Base-by-base conservation (phyloP, 2,888 invertebrate species). In the Ferdinandea cuprea region DNA sequence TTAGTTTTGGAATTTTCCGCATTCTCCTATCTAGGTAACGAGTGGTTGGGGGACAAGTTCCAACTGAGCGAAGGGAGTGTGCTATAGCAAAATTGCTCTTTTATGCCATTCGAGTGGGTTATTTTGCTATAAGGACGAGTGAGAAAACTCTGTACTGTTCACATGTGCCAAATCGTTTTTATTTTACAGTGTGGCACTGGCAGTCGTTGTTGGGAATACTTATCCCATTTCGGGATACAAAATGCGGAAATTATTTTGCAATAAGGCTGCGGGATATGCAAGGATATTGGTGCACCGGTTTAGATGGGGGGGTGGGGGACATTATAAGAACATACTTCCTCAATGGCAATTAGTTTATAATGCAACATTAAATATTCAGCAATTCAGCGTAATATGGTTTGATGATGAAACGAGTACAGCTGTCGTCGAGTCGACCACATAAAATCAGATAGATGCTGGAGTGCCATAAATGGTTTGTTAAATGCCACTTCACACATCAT, bases 101-200 rank as follows among this genome's bases (percentile, higher is more conserved):
- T 69, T 76, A 52, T 66, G 44, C 52, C 28, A 11, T 28, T 54
- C 32, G 35, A 61, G 37, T 59, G 19, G 61, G 44, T 63, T 73
- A 54, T 63, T 66, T 58, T 40, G n/a, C 17, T 19, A 44, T 8
- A 50, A 42, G 21, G 17, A 48, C 21, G 28, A 42, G 25, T 35
- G 11, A 21, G 2, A 78, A 52, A 32, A 37, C 13, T 7, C n/a
- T 25, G 2, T 28, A n/a, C 5, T 50, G 50, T 37, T 52, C 76
- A 81, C 58, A 76, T 69, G 76, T 50, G 76, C 46, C 52, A 76
- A 76, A 76, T 76, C 71, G 80, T 52, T 17, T 48, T n/a, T n/a
- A n/a, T 69, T 59, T 63, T 56, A 61, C 37, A 21, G 42, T 42
- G 54, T 52, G 48, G n/a, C 44, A 35, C 13, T 42, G 13, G 52